Conservation (phyloP, 2,888 invertebrate species). For the Brachyptera putata region DNA sequence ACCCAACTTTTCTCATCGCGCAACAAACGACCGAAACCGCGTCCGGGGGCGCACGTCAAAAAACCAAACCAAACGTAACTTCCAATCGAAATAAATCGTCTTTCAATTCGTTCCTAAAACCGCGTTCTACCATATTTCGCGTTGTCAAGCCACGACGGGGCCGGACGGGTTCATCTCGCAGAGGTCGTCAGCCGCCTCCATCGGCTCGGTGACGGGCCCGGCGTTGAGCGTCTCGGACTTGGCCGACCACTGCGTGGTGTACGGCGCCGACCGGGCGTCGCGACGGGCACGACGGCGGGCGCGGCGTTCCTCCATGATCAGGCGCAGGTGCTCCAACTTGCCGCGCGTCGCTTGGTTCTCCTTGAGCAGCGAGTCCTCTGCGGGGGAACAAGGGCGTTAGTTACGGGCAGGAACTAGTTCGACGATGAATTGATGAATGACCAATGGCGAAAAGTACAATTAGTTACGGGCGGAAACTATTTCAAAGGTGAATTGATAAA, state of each 20-base stretch:
- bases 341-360: constrained; percentile 77
- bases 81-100: too few species aligned
- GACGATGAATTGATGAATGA: too few species aligned
- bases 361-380: constrained; percentile 49
- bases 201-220: constrained; percentile 23
- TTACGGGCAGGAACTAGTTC: too few species aligned
- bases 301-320: constrained; percentile 87
- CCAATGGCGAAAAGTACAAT: too few species aligned
- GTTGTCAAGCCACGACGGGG: not conserved
- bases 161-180: constrained; percentile 34
- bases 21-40: too few species aligned
- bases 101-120: too few species aligned
- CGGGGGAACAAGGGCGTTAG: not conserved
- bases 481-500: too few species aligned
- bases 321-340: constrained; percentile 80
- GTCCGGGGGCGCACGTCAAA: too few species aligned
- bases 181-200: constrained; percentile 32
- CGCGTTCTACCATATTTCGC: too few species aligned
- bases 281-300: constrained; percentile 62
- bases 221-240: constrained; percentile 33
- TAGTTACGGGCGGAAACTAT: too few species aligned
- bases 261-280: constrained; percentile 51
- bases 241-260: constrained; percentile 35
- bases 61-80: too few species aligned
- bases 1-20: too few species aligned